Evolutionary conservation across 2,113 vertebrate genomes (phyloP).

Genomic region (Puffinus mauretanicus): DNA sequence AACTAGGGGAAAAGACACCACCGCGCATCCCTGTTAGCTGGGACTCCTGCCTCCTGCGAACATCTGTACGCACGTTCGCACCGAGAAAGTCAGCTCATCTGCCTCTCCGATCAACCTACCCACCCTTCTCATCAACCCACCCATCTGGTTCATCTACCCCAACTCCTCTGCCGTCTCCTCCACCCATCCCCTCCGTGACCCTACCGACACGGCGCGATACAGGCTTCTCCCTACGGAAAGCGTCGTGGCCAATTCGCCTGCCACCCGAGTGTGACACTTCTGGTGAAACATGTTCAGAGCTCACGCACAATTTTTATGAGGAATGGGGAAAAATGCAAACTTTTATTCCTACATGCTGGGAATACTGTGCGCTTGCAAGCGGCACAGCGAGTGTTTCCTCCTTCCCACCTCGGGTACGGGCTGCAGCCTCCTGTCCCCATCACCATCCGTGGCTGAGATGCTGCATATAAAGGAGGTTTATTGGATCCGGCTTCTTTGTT

Average conservation of each 20-base stretch:
- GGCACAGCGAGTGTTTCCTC: neutral
- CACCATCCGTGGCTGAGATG: neutral
- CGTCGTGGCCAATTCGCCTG: neutral
- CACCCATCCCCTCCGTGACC: neutral
- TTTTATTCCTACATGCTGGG: neutral
- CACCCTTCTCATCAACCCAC: neutral
- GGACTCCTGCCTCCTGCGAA: neutral
- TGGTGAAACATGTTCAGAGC: neutral
- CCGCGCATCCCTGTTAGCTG: too few relatives aligned
- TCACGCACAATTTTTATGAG: neutral
- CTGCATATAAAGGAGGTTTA: neutral
- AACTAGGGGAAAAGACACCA: neutral
- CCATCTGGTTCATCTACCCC: neutral
- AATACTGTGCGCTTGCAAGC: neutral
- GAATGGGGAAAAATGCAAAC: neutral
- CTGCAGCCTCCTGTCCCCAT: neutral
- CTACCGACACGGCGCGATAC: accelerated
- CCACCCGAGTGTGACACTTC: neutral
- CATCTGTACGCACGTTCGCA: neutral
- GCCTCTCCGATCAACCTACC: neutral
- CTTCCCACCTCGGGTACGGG: neutral
- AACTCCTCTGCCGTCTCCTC: neutral
- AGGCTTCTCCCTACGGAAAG: accelerated
- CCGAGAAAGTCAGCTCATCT: neutral
- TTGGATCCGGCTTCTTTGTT: neutral